Conservation (phyloP, 2,888 invertebrate species). For the Tromatobia lineatoria region DNA sequence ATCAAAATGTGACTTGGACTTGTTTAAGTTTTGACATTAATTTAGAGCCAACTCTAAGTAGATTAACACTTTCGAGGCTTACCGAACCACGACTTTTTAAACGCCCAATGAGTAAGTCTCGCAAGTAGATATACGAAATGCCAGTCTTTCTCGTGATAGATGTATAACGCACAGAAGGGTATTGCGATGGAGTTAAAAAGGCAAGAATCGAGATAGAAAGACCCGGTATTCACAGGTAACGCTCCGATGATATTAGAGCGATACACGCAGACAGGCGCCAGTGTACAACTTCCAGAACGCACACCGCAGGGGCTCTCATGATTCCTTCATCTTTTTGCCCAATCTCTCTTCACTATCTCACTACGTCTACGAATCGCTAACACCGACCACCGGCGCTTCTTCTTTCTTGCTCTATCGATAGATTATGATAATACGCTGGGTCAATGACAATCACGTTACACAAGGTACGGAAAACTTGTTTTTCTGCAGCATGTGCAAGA, state of each 20-base stretch:
- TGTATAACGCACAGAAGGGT: slow-evolving; percentile 40
- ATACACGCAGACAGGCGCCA: slow-evolving; percentile 84
- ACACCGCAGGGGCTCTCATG: slow-evolving; percentile 80
- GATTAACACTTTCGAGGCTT: not conserved
- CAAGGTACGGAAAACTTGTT: not conserved
- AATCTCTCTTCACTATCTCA: slow-evolving; percentile 35
- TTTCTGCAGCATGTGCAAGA: not conserved
- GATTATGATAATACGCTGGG: slow-evolving; percentile 6
- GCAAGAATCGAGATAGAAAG: not conserved
- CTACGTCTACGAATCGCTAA: slow-evolving; percentile 27
- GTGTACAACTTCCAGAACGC: slow-evolving; percentile 53
- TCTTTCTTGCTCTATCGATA: slow-evolving; percentile 45
- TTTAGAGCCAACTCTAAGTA: not conserved
- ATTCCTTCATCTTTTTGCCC: slow-evolving; percentile 43
- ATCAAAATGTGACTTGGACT: not conserved
- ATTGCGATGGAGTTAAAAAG: slow-evolving; percentile 50
- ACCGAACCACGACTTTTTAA: not conserved
- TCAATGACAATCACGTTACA: not conserved
- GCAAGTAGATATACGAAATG: not conserved
- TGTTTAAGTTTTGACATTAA: not conserved
- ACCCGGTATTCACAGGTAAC: slow-evolving; percentile 2
- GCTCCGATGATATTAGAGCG: slow-evolving; percentile 76
- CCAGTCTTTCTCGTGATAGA: slow-evolving; percentile 26
- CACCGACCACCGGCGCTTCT: slow-evolving; percentile 38
- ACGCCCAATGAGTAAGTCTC: slow-evolving; percentile 34